Conservation (phyloP, 2,797 vertebrate species). For the Sebastes aleutianus region DNA sequence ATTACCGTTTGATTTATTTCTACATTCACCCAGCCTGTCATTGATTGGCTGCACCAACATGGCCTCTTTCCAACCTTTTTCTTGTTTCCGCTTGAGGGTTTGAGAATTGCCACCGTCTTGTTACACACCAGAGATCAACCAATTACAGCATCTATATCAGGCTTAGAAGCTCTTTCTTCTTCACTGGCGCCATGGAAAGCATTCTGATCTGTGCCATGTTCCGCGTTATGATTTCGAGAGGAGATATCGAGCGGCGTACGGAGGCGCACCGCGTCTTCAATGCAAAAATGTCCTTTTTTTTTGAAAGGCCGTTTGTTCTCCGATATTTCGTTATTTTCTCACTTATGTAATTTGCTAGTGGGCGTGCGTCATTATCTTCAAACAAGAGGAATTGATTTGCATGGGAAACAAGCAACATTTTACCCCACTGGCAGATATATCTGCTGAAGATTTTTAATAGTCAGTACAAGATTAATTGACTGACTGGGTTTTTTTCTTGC, state of each 20-base stretch:
- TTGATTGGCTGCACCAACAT: slow-evolving; percentile 26
- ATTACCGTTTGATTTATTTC: slow-evolving; percentile 46
- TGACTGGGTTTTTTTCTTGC: not conserved
- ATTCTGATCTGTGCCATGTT: slow-evolving; percentile 35
- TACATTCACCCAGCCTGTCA: slow-evolving; percentile 3
- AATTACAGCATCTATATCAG: slow-evolving; percentile 60
- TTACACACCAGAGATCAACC: slow-evolving; percentile 55
- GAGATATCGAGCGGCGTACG: slow-evolving; percentile 19
- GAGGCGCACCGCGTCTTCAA: not conserved
- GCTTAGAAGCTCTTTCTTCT: slow-evolving; percentile 31
- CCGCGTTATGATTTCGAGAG: slow-evolving; percentile 21
- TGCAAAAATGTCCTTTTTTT: not conserved
- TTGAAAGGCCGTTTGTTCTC: slow-evolving; percentile 11
- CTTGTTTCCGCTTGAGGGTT: slow-evolving; percentile 1
- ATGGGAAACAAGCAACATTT: slow-evolving; percentile 1
- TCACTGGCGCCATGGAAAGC: slow-evolving; percentile 32
- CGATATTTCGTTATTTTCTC: not conserved
- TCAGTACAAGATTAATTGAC: slow-evolving; percentile 25
- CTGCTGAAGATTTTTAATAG: slow-evolving; percentile 11
- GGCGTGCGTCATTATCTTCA: slow-evolving; percentile 39
- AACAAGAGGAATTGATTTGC: slow-evolving; percentile 35
- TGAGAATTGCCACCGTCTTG: slow-evolving; percentile 26
- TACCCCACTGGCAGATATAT: slow-evolving; percentile 1
- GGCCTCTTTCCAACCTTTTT: slow-evolving; percentile 17
- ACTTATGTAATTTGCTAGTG: slow-evolving; percentile 1